Percentiles rank a stretch among this genome's conserved stretches.
phyloP scores from a whole-genome alignment of 1,140 invertebrate genomes.

The Aphelenchoides besseyi region DNA sequence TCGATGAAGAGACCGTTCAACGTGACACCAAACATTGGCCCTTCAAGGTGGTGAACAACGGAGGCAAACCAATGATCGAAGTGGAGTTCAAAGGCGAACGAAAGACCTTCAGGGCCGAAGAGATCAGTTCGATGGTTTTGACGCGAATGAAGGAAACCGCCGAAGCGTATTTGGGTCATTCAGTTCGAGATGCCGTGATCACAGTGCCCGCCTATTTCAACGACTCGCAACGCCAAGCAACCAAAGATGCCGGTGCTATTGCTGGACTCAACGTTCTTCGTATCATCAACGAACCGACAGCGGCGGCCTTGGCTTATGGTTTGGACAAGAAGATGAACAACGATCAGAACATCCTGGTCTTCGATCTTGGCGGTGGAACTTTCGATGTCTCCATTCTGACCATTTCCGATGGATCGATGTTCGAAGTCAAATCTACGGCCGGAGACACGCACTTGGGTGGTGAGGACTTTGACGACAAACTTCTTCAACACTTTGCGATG shows the following conservation, averaged over 20 bases:
- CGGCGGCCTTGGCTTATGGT: slow-evolving; percentile 67
- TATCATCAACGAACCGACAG: slow-evolving; percentile 67
- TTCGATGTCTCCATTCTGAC: slow-evolving; percentile 93
- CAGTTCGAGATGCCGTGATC: slow-evolving; percentile 76
- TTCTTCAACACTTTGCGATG: slow-evolving; percentile 91
- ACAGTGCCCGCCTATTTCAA: slow-evolving; percentile 68
- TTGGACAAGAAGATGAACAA: slow-evolving; percentile 65
- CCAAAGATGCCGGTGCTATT: slow-evolving; percentile 67
- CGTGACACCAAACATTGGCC: slow-evolving; percentile 69
- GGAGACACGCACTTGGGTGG: slow-evolving; percentile 96
- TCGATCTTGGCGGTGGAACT: slow-evolving; percentile 93
- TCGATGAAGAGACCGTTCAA: slow-evolving; percentile 73
- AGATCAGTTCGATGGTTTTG: slow-evolving; percentile 67
- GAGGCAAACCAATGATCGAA: slow-evolving; percentile 63
- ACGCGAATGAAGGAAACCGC: slow-evolving; percentile 72
- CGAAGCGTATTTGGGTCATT: slow-evolving; percentile 81
- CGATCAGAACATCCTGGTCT: slow-evolving; percentile 69
- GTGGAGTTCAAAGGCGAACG: slow-evolving; percentile 67
- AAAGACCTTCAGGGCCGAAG: slow-evolving; percentile 68
- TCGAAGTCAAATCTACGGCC: slow-evolving; percentile 88
- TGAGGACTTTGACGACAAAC: slow-evolving; percentile 92
- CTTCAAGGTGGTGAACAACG: slow-evolving; percentile 62
- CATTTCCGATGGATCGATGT: slow-evolving; percentile 83
- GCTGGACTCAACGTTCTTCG: slow-evolving; percentile 67
- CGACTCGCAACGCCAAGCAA: slow-evolving; percentile 66